phyloP scores from a whole-genome alignment of 2,113 vertebrate species.

The Gobius niger region DNA sequence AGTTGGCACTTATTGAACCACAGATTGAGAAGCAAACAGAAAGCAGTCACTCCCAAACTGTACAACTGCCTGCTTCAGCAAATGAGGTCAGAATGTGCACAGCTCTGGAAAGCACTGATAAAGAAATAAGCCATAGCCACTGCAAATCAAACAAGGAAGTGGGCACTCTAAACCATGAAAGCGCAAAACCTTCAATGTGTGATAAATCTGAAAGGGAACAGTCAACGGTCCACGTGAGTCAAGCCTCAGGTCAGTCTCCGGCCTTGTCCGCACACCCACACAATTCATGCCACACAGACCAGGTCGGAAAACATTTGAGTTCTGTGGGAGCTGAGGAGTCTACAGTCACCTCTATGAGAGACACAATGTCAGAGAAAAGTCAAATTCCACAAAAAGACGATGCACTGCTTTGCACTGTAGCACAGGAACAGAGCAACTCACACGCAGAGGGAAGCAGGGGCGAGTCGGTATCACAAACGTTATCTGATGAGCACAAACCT shows the following conservation, averaged over 20 bases:
- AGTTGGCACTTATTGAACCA: slow-evolving; percentile 73
- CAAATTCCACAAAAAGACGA: slow-evolving; percentile 30
- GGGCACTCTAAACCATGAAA: slow-evolving; percentile 10
- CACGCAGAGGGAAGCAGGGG: slow-evolving; percentile 19
- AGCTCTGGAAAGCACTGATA: background rate
- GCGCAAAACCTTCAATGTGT: slow-evolving; percentile 13
- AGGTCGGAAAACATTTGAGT: slow-evolving; percentile 19
- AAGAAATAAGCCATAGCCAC: background rate
- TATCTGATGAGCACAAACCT: slow-evolving; percentile 35
- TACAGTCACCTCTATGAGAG: slow-evolving; percentile 17
- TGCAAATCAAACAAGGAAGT: slow-evolving; percentile 11
- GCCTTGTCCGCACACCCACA: slow-evolving; percentile 14
- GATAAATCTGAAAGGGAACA: slow-evolving; percentile 12
- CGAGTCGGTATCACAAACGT: slow-evolving; percentile 8
- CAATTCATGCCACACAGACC: slow-evolving; percentile 18
- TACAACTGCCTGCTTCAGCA: background rate
- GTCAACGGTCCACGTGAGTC: slow-evolving; percentile 13
- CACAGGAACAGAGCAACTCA: slow-evolving; percentile 20
- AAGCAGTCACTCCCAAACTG: slow-evolving; percentile 12
- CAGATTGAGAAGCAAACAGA: slow-evolving; percentile 64
- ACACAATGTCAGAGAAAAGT: slow-evolving; percentile 15
- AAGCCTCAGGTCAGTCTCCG: slow-evolving; percentile 10
- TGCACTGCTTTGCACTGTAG: background rate
- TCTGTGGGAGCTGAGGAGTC: slow-evolving; percentile 7
- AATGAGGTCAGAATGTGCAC: slow-evolving; percentile 12